phyloP scores from a whole-genome alignment of 1,140 invertebrate genomes.

The Drosophila dunni region DNA sequence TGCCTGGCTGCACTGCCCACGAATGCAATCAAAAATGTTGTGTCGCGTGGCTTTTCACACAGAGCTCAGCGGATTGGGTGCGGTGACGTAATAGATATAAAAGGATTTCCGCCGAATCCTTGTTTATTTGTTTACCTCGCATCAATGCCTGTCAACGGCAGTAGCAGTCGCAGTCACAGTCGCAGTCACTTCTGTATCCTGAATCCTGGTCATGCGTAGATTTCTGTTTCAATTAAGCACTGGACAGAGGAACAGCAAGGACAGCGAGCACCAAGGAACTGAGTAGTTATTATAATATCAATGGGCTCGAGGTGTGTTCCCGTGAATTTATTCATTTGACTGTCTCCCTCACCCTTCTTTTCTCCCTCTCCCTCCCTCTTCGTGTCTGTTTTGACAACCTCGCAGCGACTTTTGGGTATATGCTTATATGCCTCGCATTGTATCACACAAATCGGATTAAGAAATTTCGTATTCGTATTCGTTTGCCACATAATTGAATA shows the following conservation, averaged over 20 bases:
- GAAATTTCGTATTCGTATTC: conserved; percentile 82
- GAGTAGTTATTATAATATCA: conserved; percentile 77
- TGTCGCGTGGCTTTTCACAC: conserved; percentile 56
- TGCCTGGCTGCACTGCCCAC: not conserved
- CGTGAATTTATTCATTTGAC: conserved; percentile 80
- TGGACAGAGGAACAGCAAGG: conserved; percentile 33
- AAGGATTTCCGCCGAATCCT: conserved; percentile 45
- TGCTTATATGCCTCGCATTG: conserved; percentile 48
- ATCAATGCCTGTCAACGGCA: conserved; percentile 54
- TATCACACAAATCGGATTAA: conserved; percentile 83
- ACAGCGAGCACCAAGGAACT: conserved; percentile 2
- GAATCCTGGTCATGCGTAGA: conserved; percentile 67
- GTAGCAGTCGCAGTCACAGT: conserved; percentile 43
- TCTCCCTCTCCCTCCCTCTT: not conserved
- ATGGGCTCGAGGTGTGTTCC: conserved; percentile 67
- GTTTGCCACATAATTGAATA: conserved; percentile 81
- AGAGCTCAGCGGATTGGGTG: conserved; percentile 33
- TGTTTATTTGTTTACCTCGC: conserved; percentile 44
- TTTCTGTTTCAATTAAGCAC: conserved; percentile 79
- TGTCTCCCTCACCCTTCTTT: conserved; percentile 38
- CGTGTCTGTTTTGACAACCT: conserved; percentile 71
- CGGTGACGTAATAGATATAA: conserved; percentile 67
- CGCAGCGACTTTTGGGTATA: conserved; percentile 22
- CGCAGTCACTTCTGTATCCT: conserved; percentile 51
- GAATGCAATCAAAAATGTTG: conserved; percentile 49